These are phyloP conservation scores for Eumeta japonica DNA, from an alignment of 1,140 invertebrate genomes.

Conservation along the genomic window DNA sequence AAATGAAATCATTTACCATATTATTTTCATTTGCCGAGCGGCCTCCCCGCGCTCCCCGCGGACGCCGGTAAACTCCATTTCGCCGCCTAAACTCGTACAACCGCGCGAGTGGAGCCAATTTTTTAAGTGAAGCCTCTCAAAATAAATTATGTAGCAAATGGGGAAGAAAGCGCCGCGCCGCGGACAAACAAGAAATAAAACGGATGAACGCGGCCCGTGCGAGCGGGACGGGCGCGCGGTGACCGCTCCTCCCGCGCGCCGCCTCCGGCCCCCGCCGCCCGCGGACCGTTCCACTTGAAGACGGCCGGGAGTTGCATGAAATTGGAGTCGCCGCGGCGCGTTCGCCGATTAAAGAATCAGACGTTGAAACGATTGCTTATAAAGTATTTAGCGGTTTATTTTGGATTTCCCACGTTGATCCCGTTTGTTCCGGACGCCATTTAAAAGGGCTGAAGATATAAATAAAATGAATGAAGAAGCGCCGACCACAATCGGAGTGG, in stretches of 20 bases:
- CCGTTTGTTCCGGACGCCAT: no score
- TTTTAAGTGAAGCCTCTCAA: conserved; percentile 52
- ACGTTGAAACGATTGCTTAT: conserved; percentile 37
- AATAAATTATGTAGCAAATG: conserved; percentile 54
- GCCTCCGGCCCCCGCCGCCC: conserved; percentile 12
- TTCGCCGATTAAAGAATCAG: conserved; percentile 41
- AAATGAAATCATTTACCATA: conserved; percentile 54
- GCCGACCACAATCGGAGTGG: no score
- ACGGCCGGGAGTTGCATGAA: conserved; percentile 35
- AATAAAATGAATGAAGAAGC: no score
- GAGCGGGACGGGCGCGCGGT: conserved; percentile 24
- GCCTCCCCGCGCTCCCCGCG: conserved; percentile 16
- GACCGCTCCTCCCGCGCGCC: conserved; percentile 18
- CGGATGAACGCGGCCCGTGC: conserved; percentile 31
- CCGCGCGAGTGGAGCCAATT: conserved; percentile 45
- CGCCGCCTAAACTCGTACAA: conserved; percentile 32
- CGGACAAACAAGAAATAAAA: conserved; percentile 51
- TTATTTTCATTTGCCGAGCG: conserved; percentile 40
- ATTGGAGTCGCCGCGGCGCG: conserved; percentile 36
- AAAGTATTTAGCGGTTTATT: conserved; percentile 37
- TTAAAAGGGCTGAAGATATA: no score
- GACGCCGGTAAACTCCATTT: conserved; percentile 39
- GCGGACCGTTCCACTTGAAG: conserved; percentile 37
- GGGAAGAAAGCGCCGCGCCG: conserved; percentile 26
- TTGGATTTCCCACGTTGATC: conserved; percentile 31